Evolutionary conservation across 2,888 invertebrate species (phyloP).

Genomic region (Seira ritae): DNA sequence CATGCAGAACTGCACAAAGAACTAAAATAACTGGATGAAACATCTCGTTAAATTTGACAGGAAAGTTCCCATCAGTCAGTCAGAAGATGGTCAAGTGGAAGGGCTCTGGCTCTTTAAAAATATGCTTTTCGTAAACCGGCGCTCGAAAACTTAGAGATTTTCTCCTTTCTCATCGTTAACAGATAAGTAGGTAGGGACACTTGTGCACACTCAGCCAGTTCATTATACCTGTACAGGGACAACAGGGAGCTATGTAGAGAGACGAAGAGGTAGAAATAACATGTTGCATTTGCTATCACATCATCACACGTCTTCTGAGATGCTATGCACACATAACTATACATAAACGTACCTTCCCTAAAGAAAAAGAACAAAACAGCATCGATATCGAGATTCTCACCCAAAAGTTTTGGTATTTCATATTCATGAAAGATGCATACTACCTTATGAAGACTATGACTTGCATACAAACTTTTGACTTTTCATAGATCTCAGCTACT

Average conservation of each 20-base stretch:
- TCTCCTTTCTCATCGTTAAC: conserved; percentile 17
- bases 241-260: background rate
- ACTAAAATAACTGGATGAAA: conserved; percentile 48
- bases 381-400: too few relatives aligned
- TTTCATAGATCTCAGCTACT: background rate
- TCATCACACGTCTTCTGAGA: background rate
- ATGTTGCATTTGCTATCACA: conserved; percentile 7
- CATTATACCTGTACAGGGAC: background rate
- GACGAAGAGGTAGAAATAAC: background rate
- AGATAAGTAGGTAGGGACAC: background rate
- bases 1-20: conserved; percentile 35
- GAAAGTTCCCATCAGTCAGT: conserved; percentile 45
- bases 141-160: conserved; percentile 15
- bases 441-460: background rate
- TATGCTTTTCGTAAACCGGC: conserved; percentile 53
- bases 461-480: too few relatives aligned
- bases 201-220: background rate
- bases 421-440: background rate
- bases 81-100: conserved; percentile 21
- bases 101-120: conserved; percentile 25
- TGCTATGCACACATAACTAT: background rate
- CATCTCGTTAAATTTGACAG: conserved; percentile 34
- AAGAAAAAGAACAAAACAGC: too few relatives aligned
- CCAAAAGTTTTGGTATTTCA: too few relatives aligned
- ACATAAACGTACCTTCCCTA: background rate